phyloP scores from a whole-genome alignment of 2,113 vertebrate genomes.

The Sitta europaea region DNA sequence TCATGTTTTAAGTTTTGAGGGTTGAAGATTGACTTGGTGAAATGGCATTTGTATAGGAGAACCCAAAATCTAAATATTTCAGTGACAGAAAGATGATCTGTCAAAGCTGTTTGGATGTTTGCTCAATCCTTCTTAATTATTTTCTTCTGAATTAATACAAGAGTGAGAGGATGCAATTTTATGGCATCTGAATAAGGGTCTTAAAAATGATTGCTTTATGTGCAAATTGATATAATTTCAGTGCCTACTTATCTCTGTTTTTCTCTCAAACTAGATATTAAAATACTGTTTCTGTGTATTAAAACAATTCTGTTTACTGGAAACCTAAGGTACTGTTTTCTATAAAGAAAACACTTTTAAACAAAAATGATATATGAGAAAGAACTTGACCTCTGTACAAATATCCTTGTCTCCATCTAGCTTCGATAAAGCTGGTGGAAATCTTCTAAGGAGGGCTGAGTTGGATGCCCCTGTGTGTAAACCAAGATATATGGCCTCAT shows the following conservation, averaged over 20 bases:
- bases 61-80: neutral
- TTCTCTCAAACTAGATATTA: neutral
- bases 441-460: neutral
- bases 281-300: neutral
- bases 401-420: neutral
- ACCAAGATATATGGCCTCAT: constrained; percentile 43
- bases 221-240: neutral
- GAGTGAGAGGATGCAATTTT: neutral
- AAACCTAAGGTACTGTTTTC: neutral
- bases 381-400: constrained; percentile 15
- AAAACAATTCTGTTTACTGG: neutral
- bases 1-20: neutral
- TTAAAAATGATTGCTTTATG: neutral
- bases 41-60: neutral
- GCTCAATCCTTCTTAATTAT: neutral
- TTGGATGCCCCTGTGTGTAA: neutral
- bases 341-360: neutral
- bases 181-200: neutral
- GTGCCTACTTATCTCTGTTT: neutral
- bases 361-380: neutral
- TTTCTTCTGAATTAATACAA: neutral
- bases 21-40: neutral
- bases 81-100: neutral
- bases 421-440: neutral
- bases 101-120: neutral